Base-by-base conservation (phyloP, 2,113 vertebrate species). In the Nerophis lumbriciformis region DNA sequence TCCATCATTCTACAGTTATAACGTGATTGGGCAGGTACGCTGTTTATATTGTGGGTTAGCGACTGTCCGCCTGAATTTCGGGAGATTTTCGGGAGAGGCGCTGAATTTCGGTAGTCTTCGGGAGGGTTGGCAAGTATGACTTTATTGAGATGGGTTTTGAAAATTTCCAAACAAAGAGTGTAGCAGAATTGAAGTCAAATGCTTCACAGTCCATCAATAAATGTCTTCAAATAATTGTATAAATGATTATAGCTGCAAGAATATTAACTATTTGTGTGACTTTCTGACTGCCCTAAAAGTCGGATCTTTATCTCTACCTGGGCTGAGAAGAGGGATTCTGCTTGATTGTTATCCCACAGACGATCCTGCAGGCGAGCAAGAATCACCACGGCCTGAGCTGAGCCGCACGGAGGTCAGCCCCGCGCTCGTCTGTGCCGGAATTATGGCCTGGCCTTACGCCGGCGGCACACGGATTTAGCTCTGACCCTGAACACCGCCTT, bases 401-500 rank as follows among this genome's bases (percentile, higher is more conserved):
- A 72, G 69, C 77, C 80, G 83, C 59, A 71, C 88, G 83, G 86
- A 89, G 92, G 91, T 89, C 90, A 92, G 90, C 92, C 86, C 88
- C 69, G 87, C 67, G 89, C 91, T 92, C 84, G 88, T 92, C 92
- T 87, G 83, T 68, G 76, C 87, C 88, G 92, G 92, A 94, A 94
- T 94, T 92, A 92, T 90, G 81, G 88, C 87, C 90, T 88, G 83
- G 87, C 90, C 90, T 87, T 87, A 70, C 82, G 91, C 91, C 90
- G 77, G 83, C 89, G 89, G 92, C 89, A 44, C 88, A 88, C 88
- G 92, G 92, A 93, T 93, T 92, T 94, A 93, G 90, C 81, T 65
- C 77, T 90, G 93, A 94, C 94, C 91, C 87, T 80, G 92, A 91
- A 91, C 90, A 88, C 69, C 83, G 87, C 88, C 91, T 92, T 90